Evolutionary conservation across 2,888 invertebrate genomes (phyloP).

Genomic region (Pherbina coryleti): DNA sequence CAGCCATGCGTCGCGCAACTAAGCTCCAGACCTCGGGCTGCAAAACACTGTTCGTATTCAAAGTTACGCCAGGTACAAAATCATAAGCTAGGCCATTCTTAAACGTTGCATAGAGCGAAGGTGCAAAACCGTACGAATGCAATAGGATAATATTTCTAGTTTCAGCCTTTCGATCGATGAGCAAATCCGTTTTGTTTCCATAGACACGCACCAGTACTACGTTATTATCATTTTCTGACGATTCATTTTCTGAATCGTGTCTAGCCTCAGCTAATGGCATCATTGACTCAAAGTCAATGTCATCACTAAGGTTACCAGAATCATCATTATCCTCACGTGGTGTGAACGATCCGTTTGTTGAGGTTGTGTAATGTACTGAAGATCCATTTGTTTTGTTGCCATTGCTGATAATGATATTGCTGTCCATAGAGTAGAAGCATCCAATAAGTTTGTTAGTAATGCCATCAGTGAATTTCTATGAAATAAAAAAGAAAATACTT

Average conservation of each 20-base stretch:
- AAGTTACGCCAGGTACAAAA: conserved; percentile 85
- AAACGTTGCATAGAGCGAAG: conserved; percentile 90
- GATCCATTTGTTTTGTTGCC: conserved; percentile 48
- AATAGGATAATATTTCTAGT: conserved; percentile 75
- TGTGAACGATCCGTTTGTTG: conserved; percentile 35
- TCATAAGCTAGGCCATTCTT: conserved; percentile 94
- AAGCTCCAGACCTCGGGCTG: conserved; percentile 78
- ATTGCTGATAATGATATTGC: conserved; percentile 43
- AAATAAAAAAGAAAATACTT: conserved; percentile 48
- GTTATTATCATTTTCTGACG: conserved; percentile 67
- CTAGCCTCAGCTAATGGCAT: not conserved
- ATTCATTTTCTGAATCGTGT: not conserved
- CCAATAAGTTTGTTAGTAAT: conserved; percentile 93
- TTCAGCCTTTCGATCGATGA: conserved; percentile 91
- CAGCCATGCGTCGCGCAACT: conserved; percentile 86
- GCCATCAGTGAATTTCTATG: conserved; percentile 91
- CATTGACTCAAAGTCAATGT: conserved; percentile 29
- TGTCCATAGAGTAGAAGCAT: conserved; percentile 72
- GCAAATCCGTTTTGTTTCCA: conserved; percentile 91
- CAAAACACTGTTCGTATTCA: conserved; percentile 76
- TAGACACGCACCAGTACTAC: conserved; percentile 90
- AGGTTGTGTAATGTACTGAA: conserved; percentile 45
- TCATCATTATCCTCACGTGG: conserved; percentile 49
- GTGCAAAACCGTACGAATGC: conserved; percentile 83
- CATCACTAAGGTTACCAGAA: conserved; percentile 48